Base-by-base conservation (phyloP, 1,140 invertebrate species). In the Saccostrea cuccullata region DNA sequence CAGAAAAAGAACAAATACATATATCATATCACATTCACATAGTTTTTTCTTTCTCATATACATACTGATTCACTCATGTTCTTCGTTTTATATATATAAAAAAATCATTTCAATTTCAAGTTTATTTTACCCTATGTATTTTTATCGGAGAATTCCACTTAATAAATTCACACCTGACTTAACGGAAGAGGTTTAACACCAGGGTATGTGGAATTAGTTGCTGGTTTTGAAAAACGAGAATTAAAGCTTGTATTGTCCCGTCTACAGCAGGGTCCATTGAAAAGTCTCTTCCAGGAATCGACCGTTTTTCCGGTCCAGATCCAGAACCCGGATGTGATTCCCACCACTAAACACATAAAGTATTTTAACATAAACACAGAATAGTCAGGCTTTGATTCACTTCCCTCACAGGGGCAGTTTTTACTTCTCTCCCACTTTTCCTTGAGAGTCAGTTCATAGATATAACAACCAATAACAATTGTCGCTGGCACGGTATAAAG, bases 401-500 rank as follows among this genome's bases (percentile, higher is more conserved):
- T 86, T 40, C 87, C 89, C 88, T 92, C 88, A 90, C 97, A 97
- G 0, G 96, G 96, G 94, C 97, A 98, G 20, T 92, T 95, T 60
- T 92, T 89, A 15, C 97, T 96, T 87, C 95, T 95, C 92, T 98
- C 96, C 98, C 98, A 98, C 82, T 89, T 85, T 30, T 93, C 91
- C 55, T 95, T 91, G 85, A 94, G 94, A 89, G 95, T 92, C 87
- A 95, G 94, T 92, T 96, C 96, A 90, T 95, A 95, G 12, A 98
- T 98, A 94, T 99, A 98, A 55, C 98, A 97, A 8, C 98, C 97
- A 91, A 99, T 99, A 6, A 95, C 94, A 83, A 99, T 97, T 20
- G 99, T 95, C 0, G 98, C 98, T 2, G 99, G 98, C 23, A 99
- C 97, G 20, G 98, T 99, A 94, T 99, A 99, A 0, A 99, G 96